These are phyloP conservation scores for Pseudopleuronectes americanus DNA, from an alignment of 2,797 vertebrate genomes.

Conservation along the genomic window DNA sequence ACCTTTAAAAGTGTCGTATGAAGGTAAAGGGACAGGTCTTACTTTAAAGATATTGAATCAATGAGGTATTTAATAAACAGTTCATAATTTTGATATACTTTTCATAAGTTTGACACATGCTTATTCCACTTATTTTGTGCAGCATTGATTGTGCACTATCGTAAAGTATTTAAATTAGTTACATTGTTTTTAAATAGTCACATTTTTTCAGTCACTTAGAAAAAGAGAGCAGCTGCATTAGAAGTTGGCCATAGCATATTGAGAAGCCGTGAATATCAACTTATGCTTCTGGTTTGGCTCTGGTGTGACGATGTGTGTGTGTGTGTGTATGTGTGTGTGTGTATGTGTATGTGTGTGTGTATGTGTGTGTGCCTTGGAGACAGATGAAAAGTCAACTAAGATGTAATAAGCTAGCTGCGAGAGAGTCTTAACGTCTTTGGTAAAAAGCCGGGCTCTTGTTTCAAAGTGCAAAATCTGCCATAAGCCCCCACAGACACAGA, in stretches of 20 bases:
- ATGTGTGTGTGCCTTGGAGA: slow-evolving; percentile 75
- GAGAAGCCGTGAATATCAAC: slow-evolving; percentile 37
- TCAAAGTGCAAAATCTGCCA: slow-evolving; percentile 78
- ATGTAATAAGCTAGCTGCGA: slow-evolving; percentile 76
- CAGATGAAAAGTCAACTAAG: slow-evolving; percentile 78
- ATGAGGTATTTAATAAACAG: no score
- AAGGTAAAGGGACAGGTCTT: no score
- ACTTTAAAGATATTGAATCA: no score
- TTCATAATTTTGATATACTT: background rate
- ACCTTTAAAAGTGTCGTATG: no score
- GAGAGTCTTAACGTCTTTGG: slow-evolving; percentile 79
- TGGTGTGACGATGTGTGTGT: slow-evolving; percentile 25
- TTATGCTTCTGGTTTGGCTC: slow-evolving; percentile 47
- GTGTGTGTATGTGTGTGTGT: slow-evolving; percentile 13
- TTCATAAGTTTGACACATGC: background rate
- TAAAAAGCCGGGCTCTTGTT: slow-evolving; percentile 69
- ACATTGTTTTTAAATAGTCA: no score
- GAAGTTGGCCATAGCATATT: slow-evolving; percentile 44
- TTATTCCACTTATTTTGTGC: background rate
- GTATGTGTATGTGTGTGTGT: slow-evolving; percentile 36
- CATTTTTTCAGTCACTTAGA: slow-evolving; percentile 17
- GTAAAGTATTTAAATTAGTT: background rate
- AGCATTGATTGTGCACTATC: background rate
- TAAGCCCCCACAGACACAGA: slow-evolving; percentile 85
- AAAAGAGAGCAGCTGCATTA: slow-evolving; percentile 9